A percentile compares a stretch with the other conserved stretches of the same genome.
phyloP scores from a whole-genome alignment of 2,113 vertebrate species.

The Mobula hypostoma region DNA sequence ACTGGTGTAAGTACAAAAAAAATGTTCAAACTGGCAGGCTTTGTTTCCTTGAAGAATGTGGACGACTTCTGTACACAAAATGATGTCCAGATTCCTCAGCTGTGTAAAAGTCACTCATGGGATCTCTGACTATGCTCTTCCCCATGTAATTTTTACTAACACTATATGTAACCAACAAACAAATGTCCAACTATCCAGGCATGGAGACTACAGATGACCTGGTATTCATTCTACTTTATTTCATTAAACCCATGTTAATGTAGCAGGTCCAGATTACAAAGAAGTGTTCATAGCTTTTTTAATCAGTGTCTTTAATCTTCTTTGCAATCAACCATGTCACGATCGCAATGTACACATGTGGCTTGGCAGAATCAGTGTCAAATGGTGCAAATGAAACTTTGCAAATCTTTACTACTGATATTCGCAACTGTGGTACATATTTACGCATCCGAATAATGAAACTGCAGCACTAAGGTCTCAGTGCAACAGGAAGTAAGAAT shows the following conservation, averaged over 20 bases:
- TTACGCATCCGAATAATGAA: neutral
- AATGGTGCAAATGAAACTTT: too few species aligned
- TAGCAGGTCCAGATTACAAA: slow-evolving; percentile 45
- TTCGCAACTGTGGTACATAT: neutral
- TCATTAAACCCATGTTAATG: slow-evolving; percentile 57
- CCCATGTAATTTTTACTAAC: slow-evolving; percentile 34
- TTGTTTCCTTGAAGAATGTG: slow-evolving; percentile 56
- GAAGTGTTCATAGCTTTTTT: neutral
- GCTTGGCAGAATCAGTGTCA: neutral
- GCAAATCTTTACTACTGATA: neutral
- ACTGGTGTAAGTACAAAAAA: slow-evolving; percentile 43
- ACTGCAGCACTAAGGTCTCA: neutral
- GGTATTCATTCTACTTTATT: slow-evolving; percentile 51
- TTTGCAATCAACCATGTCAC: neutral
- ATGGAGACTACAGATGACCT: slow-evolving; percentile 48
- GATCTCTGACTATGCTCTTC: slow-evolving; percentile 27
- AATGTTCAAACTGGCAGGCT: slow-evolving; percentile 54
- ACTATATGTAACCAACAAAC: slow-evolving; percentile 38
- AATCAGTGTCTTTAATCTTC: neutral
- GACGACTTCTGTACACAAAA: slow-evolving; percentile 45
- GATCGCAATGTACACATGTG: neutral
- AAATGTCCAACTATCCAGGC: slow-evolving; percentile 47
- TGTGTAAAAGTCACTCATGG: slow-evolving; percentile 42
- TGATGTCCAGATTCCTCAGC: slow-evolving; percentile 45
- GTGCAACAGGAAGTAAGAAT: neutral